Evolutionary conservation across 1,140 invertebrate species (phyloP), one percentile per base, ranked within the genome.

Genomic region (Drosophila elegans): DNA sequence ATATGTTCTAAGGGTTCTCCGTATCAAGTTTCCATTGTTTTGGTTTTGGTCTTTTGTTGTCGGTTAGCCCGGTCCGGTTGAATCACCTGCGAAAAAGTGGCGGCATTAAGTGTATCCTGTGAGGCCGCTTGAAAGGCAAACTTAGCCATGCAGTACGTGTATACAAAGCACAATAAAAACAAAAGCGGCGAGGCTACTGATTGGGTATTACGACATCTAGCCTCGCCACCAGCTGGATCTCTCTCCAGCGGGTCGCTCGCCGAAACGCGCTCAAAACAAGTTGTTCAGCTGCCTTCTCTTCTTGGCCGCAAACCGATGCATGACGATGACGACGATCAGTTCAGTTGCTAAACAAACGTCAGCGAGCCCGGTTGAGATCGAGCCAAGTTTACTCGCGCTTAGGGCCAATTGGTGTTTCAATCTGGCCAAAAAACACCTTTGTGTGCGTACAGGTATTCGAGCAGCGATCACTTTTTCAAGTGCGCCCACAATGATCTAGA

Each of bases 321-420:
- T 56, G 49, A 64, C 72, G 60, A 79, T 59, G 52, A 71, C 68
- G 46, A 52, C 46, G 54, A 66, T 76, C 60, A 88, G 83, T 88
- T 76, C 60, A 88, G 83, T 88, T 83, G 84, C 61, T 68, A 53
- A 88, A 80, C 84, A 79, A 88, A 73, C 83, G 83, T 79, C 76
- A 80, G 63, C 63, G 84, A 52, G 79, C 64, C 67, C 63, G 80
- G 84, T 80, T 69, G 51, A 56, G 64, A 62, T 75, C 46, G n/a
- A 49, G 68, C 51, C 66, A 71, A 72, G 52, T 57, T 16, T 69
- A 6, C 36, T 12, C 9, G 39, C 64, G 62, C 66, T 13, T 16
- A 27, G 41, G 13, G 29, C 29, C 5, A 7, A 56, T 71, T 55
- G 66, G 51, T 54, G 39, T 36, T 54, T 29, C 12, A 25, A 29